Percentiles rank a stretch among this genome's conserved stretches.
phyloP scores from a whole-genome alignment of 1,140 invertebrate genomes.

The Anagrus nilaparvatae region DNA sequence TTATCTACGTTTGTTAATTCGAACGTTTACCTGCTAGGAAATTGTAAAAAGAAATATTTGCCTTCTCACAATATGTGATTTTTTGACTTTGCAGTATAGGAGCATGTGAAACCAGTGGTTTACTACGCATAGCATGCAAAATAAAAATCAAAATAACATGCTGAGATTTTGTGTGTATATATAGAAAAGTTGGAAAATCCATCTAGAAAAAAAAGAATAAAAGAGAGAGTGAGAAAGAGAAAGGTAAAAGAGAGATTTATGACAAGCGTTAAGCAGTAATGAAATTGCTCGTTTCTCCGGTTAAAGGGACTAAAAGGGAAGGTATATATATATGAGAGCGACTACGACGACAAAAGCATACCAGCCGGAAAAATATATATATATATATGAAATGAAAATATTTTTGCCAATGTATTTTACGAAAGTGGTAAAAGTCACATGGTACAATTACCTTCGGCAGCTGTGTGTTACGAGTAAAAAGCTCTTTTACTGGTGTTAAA shows the following conservation, averaged over 20 bases:
- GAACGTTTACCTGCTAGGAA: no score
- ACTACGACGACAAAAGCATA: constrained; percentile 4
- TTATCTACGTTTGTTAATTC: no score
- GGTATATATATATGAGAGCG: not conserved
- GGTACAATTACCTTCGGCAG: constrained; percentile 21
- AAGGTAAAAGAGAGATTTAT: constrained; percentile 34
- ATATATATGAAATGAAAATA: no score
- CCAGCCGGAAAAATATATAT: not conserved
- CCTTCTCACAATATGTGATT: no score
- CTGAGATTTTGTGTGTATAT: no score
- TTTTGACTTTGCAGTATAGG: no score
- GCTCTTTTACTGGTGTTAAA: no score
- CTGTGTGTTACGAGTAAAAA: constrained; percentile 19
- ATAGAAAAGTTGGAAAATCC: no score
- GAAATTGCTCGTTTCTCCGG: constrained; percentile 42
- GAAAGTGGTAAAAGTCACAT: constrained; percentile 3
- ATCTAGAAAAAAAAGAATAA: constrained; percentile 2
- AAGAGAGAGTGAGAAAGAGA: not conserved
- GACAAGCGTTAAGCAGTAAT: constrained; percentile 46
- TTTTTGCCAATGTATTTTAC: constrained; percentile 20
- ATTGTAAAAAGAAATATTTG: no score
- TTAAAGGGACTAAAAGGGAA: constrained; percentile 16
- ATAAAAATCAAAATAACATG: no score
- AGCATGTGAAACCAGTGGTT: no score
- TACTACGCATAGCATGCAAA: no score